Evolutionary conservation across 2,888 invertebrate genomes (phyloP).

Genomic region (Rhamnusium bicolor): DNA sequence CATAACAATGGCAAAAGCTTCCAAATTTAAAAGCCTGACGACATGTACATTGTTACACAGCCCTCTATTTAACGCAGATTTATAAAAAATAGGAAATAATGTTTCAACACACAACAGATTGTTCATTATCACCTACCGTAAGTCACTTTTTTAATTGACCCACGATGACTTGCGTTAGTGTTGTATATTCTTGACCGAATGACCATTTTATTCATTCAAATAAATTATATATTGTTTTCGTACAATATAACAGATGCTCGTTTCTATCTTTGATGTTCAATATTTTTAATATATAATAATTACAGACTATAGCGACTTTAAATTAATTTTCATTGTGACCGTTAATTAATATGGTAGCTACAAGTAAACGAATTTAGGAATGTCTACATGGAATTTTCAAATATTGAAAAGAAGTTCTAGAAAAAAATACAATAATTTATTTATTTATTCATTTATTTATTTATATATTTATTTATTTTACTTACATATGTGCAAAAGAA

Average conservation of each 20-base stretch:
- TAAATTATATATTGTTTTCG: constrained; percentile 21
- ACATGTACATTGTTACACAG: constrained; percentile 17
- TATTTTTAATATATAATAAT: constrained; percentile 11
- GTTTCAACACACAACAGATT: constrained; percentile 11
- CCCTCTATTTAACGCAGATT: constrained; percentile 25
- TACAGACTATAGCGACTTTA: not conserved
- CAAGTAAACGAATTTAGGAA: not conserved
- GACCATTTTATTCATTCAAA: constrained; percentile 22
- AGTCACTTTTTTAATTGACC: constrained; percentile 47
- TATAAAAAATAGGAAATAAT: constrained; percentile 3
- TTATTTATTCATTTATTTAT: no score
- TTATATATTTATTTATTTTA: no score
- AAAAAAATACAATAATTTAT: no score
- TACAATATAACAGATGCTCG: constrained; percentile 12
- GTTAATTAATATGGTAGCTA: not conserved
- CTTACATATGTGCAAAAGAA: no score
- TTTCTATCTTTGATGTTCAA: not conserved
- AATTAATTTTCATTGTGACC: constrained; percentile 3
- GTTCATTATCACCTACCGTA: constrained; percentile 24
- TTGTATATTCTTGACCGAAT: constrained; percentile 37
- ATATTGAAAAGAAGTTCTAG: no score
- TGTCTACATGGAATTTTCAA: no score
- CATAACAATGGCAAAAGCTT: constrained; percentile 43
- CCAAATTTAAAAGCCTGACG: constrained; percentile 31
- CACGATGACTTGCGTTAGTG: constrained; percentile 45